phyloP scores from a whole-genome alignment of 2,888 invertebrate species.

The Periphyllus acericola region DNA sequence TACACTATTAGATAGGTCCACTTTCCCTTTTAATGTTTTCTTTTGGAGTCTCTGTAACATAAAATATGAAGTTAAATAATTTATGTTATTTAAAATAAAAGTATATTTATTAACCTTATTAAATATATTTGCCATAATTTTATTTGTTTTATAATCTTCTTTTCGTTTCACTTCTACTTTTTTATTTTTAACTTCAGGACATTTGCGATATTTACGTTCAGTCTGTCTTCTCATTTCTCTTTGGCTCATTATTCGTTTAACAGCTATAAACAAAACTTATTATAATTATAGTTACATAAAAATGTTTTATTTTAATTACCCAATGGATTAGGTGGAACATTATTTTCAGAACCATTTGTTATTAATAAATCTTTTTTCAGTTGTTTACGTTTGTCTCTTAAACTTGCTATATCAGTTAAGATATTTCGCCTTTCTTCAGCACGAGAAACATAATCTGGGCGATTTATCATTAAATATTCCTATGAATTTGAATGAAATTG shows the following conservation, averaged over 20 bases:
- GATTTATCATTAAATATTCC: constrained; percentile 77
- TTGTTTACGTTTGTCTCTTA: constrained; percentile 67
- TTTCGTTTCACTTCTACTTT: constrained; percentile 73
- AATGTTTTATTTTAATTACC: constrained; percentile 65
- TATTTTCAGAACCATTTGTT: constrained; percentile 63
- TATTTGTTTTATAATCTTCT: constrained; percentile 75
- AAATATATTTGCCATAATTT: constrained; percentile 80
- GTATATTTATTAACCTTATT: constrained; percentile 72
- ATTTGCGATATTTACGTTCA: constrained; percentile 74
- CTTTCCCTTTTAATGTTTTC: constrained; percentile 74
- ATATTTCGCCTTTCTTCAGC: constrained; percentile 71
- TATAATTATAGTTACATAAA: neutral
- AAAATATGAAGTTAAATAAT: constrained; percentile 57
- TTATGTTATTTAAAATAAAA: neutral
- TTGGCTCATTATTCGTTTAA: constrained; percentile 70
- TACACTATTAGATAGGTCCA: constrained; percentile 71
- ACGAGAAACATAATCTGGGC: constrained; percentile 76
- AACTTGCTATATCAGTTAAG: constrained; percentile 69
- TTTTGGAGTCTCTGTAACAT: constrained; percentile 76
- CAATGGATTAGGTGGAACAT: constrained; percentile 68
- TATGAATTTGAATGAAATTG: constrained; percentile 67
- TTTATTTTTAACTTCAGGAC: constrained; percentile 79
- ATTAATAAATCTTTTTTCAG: constrained; percentile 67
- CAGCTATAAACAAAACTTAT: constrained; percentile 66
- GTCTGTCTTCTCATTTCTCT: constrained; percentile 74